These are phyloP conservation scores for Aromia moschata DNA, from an alignment of 2,888 invertebrate species.

Conservation along the genomic window DNA sequence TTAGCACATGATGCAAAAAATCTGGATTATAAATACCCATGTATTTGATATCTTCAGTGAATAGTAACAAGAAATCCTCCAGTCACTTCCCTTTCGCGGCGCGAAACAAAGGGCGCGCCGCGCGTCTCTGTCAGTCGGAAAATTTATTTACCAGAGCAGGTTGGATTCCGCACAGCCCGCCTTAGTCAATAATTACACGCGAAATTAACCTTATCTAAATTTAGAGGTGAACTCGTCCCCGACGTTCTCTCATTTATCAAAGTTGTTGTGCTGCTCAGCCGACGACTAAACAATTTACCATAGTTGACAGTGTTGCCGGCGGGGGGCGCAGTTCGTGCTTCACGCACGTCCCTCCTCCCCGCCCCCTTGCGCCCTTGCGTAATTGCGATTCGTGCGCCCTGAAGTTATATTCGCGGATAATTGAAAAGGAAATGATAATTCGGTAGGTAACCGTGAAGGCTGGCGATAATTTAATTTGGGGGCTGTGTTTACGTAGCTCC, in stretches of 20 bases:
- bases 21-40: too few species aligned
- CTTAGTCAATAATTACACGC: neutral
- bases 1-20: too few species aligned
- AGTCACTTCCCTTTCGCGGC: too few species aligned
- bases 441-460: conserved; percentile 47
- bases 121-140: too few species aligned
- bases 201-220: conserved; percentile 5
- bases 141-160: too few species aligned
- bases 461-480: conserved; percentile 54
- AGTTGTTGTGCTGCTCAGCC: conserved; percentile 3
- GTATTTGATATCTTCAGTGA: too few species aligned
- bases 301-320: neutral
- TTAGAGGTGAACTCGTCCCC: conserved; percentile 2
- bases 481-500: conserved; percentile 53
- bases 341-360: conserved; percentile 5
- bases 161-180: neutral
- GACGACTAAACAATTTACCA: conserved; percentile 1
- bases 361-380: neutral
- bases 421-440: conserved; percentile 40
- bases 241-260: conserved; percentile 4
- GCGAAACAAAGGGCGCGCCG: too few species aligned
- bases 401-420: conserved; percentile 22
- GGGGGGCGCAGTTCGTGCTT: conserved; percentile 6
- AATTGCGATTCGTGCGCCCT: neutral
- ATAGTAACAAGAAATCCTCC: too few species aligned